phyloP scores from a whole-genome alignment of 2,888 invertebrate genomes.

The Diachrysia chrysitis region DNA sequence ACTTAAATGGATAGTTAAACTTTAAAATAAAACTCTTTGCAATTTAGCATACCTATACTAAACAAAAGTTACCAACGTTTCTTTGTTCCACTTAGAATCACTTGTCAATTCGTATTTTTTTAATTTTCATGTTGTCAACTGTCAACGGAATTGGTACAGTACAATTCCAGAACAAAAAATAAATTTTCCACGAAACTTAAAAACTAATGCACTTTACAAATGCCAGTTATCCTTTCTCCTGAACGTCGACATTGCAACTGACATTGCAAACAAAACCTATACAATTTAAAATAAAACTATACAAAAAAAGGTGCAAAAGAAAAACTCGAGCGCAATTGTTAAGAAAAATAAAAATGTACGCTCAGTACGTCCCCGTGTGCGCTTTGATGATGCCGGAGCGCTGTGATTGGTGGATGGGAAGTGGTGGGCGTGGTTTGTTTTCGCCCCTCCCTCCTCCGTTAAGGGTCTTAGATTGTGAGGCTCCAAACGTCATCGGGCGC shows the following conservation, averaged over 20 bases:
- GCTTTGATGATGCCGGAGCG: constrained; percentile 76
- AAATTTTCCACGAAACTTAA: constrained; percentile 61
- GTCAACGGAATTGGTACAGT: constrained; percentile 26
- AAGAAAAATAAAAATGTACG: constrained; percentile 82
- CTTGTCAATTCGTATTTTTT: constrained; percentile 14
- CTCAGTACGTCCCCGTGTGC: constrained; percentile 85
- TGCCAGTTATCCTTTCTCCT: constrained; percentile 69
- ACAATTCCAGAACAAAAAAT: constrained; percentile 41
- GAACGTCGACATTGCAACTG: constrained; percentile 78
- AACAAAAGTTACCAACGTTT: constrained; percentile 2
- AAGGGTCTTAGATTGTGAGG: constrained; percentile 78
- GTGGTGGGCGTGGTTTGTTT: constrained; percentile 75
- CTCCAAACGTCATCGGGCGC: constrained; percentile 86
- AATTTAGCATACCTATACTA: background rate
- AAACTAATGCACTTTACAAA: constrained; percentile 66
- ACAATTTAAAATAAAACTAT: constrained; percentile 79
- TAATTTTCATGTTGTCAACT: constrained; percentile 9
- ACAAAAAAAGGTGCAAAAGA: constrained; percentile 73
- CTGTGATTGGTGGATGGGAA: constrained; percentile 72
- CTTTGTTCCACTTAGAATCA: constrained; percentile 15
- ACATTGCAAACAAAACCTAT: constrained; percentile 73
- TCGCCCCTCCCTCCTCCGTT: constrained; percentile 80
- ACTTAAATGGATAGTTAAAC: background rate
- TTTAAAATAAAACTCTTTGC: background rate
- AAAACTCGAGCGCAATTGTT: constrained; percentile 65